phyloP scores from a whole-genome alignment of 2,888 invertebrate species.

The Stictocephala bisonia region DNA sequence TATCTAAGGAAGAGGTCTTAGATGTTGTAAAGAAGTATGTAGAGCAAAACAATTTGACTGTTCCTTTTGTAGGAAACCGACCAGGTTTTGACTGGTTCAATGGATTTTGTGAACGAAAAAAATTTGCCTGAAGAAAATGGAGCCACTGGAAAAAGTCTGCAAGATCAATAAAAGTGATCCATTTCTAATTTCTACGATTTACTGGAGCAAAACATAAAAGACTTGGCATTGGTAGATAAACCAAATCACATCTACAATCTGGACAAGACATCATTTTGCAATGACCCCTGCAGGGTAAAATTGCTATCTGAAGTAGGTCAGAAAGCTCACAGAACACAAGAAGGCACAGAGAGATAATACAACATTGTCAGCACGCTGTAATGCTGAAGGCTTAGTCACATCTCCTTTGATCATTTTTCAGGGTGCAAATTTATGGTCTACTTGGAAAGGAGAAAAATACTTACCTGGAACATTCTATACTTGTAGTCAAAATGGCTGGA shows the following conservation, averaged over 20 bases:
- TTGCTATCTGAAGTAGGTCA: conserved; percentile 59
- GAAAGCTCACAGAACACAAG: conserved; percentile 18
- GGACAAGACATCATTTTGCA: conserved; percentile 56
- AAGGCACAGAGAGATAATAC: conserved; percentile 39
- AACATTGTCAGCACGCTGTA: conserved; percentile 35
- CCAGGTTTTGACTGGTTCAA: conserved; percentile 10
- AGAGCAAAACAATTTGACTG: neutral
- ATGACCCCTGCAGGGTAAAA: conserved; percentile 50
- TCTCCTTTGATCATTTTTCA: conserved; percentile 62
- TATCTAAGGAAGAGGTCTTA: conserved; percentile 2
- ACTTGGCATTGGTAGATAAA: conserved; percentile 55
- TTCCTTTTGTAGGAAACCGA: neutral
- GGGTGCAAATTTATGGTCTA: conserved; percentile 62
- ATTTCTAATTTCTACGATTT: conserved; percentile 59
- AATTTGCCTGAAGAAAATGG: conserved; percentile 1
- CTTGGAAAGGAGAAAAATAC: conserved; percentile 59
- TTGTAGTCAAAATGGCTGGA: conserved; percentile 61
- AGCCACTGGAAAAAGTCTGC: neutral
- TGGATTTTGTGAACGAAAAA: conserved; percentile 7
- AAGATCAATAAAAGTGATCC: conserved; percentile 49
- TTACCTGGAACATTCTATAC: conserved; percentile 59
- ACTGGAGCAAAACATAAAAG: conserved; percentile 31
- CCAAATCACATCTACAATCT: conserved; percentile 58
- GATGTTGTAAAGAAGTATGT: conserved; percentile 17
- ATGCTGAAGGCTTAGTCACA: conserved; percentile 58